These are phyloP conservation scores for Pelochelys cantorii DNA, from an alignment of 2,797 vertebrate genomes.

Conservation along the genomic window DNA sequence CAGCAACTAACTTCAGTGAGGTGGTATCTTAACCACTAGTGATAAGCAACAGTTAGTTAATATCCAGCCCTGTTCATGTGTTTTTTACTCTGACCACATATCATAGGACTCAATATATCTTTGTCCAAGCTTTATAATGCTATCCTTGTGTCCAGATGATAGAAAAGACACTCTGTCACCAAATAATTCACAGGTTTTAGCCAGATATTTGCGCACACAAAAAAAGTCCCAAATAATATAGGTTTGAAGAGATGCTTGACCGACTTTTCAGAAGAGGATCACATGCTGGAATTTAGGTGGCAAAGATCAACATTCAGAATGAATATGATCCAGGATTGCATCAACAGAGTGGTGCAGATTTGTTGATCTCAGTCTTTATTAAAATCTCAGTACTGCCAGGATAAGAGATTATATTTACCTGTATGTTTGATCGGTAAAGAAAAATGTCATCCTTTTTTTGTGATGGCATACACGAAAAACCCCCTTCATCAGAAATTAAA, in stretches of 20 bases:
- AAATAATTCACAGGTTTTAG: not conserved
- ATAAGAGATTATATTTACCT: not conserved
- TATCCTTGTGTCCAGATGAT: not conserved
- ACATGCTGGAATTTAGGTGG: not conserved
- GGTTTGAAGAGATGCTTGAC: not conserved
- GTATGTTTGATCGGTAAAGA: fast-evolving
- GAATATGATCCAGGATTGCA: not conserved
- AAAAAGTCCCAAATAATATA: not conserved
- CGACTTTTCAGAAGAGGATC: not conserved
- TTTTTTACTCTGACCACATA: not conserved
- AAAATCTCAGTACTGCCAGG: not conserved
- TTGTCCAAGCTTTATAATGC: not conserved
- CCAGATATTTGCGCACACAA: not conserved
- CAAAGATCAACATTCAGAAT: not conserved
- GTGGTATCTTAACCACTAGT: not conserved
- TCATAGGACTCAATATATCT: not conserved
- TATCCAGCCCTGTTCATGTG: not conserved
- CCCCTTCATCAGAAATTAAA: not conserved
- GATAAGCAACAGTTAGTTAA: not conserved
- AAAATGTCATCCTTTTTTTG: not conserved
- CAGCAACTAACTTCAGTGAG: not conserved
- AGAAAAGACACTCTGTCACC: not conserved
- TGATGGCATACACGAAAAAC: fast-evolving
- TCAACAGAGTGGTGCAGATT: not conserved
- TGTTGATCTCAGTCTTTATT: not conserved